Conservation (phyloP, 2,113 vertebrate genomes). For the Ascaphus truei region DNA sequence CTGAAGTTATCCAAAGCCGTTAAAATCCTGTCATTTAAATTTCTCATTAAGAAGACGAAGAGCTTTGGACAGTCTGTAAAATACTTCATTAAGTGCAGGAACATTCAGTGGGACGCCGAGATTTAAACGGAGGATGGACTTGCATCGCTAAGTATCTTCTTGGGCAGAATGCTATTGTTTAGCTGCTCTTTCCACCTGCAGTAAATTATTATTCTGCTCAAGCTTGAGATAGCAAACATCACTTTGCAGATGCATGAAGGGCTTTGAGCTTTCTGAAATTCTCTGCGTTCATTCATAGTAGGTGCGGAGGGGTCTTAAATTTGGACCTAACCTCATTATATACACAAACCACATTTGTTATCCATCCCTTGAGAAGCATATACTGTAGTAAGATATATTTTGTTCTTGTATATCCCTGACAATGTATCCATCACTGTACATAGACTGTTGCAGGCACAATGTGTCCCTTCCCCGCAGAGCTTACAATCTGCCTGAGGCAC, state of each 20-base stretch:
- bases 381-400: too few relatives aligned
- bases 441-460: too few relatives aligned
- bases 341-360: too few relatives aligned
- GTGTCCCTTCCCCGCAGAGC: too few relatives aligned
- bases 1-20: background rate
- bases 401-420: too few relatives aligned
- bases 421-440: too few relatives aligned
- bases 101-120: background rate
- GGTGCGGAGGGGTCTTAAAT: too few relatives aligned
- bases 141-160: conserved; percentile 1
- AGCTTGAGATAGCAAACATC: background rate
- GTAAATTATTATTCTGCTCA: conserved; percentile 3
- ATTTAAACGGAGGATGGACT: background rate
- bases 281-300: too few relatives aligned
- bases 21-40: conserved; percentile 18
- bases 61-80: conserved; percentile 28
- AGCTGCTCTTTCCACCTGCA: background rate
- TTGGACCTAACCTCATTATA: too few relatives aligned
- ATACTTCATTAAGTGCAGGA: conserved; percentile 13
- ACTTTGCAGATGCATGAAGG: background rate
- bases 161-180: background rate
- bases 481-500: too few relatives aligned
- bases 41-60: conserved; percentile 20
- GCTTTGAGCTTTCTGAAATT: too few relatives aligned
- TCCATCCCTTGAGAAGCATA: too few relatives aligned